Conservation (phyloP, 2,888 invertebrate genomes). For the Mactromeris polynyma region DNA sequence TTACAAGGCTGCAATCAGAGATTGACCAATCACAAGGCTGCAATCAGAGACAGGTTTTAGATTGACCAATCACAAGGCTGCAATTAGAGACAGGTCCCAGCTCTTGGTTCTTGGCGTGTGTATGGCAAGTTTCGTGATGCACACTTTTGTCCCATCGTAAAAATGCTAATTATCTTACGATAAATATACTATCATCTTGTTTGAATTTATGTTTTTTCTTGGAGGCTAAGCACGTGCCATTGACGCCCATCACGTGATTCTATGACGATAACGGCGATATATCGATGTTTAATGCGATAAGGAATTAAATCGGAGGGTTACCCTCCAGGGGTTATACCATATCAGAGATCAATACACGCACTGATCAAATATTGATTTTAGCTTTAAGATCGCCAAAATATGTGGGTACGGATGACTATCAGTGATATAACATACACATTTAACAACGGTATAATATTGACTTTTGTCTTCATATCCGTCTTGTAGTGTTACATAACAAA, state of each 20-base stretch:
- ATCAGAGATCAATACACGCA: conserved; percentile 27
- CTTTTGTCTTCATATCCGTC: not conserved
- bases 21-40: no score
- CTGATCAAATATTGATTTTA: conserved; percentile 58
- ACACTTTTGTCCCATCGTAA: no score
- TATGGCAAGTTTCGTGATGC: no score
- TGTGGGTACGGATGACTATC: conserved; percentile 36
- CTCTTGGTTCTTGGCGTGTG: no score
- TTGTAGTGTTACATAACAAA: not conserved
- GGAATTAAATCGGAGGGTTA: conserved; percentile 21
- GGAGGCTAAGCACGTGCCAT: conserved; percentile 50
- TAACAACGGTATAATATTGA: not conserved
- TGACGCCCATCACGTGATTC: conserved; percentile 56
- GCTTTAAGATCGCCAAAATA: conserved; percentile 39
- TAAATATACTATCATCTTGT: no score
- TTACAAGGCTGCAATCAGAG: no score
- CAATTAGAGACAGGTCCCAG: no score
- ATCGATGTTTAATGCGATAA: conserved; percentile 53
- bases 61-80: no score
- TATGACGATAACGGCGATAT: conserved; percentile 44
- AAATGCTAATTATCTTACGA: no score
- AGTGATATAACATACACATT: conserved; percentile 5
- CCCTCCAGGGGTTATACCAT: conserved; percentile 9
- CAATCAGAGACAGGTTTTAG: no score
- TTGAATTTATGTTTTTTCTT: no score